Conservation (phyloP, 2,113 vertebrate species). For the Myotis lucifugus region DNA sequence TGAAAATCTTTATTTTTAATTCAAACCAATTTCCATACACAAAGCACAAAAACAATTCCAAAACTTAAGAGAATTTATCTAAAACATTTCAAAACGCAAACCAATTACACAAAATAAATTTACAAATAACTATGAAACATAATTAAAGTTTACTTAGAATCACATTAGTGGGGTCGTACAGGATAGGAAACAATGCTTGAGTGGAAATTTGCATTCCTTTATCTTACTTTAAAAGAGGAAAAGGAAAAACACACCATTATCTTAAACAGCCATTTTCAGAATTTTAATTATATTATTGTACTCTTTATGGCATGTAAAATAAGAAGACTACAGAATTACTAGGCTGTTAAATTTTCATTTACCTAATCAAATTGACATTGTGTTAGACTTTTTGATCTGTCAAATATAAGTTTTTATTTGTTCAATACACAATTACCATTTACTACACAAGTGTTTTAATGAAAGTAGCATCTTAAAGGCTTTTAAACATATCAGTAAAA, state of each 20-base stretch:
- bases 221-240: slow-evolving; percentile 70
- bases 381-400: slow-evolving; percentile 73
- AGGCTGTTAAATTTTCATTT: slow-evolving; percentile 79
- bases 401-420: slow-evolving; percentile 76
- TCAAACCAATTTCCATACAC: slow-evolving; percentile 49
- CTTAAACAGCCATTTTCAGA: slow-evolving; percentile 68
- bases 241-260: slow-evolving; percentile 63
- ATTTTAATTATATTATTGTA: slow-evolving; percentile 75
- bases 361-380: slow-evolving; percentile 80
- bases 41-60: slow-evolving; percentile 49
- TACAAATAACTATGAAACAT: slow-evolving; percentile 31
- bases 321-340: slow-evolving; percentile 76
- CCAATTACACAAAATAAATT: slow-evolving; percentile 73
- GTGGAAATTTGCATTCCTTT: slow-evolving; percentile 65
- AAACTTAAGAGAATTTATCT: slow-evolving; percentile 49
- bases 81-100: slow-evolving; percentile 65
- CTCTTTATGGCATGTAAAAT: slow-evolving; percentile 72
- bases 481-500: slow-evolving; percentile 70
- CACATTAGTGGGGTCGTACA: slow-evolving; percentile 62
- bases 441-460: slow-evolving; percentile 53
- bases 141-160: slow-evolving; percentile 78
- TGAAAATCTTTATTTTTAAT: slow-evolving; percentile 43
- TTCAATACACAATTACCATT: slow-evolving; percentile 65
- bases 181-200: slow-evolving; percentile 55
- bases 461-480: slow-evolving; percentile 65